Conservation (phyloP, 2,888 invertebrate genomes). For the Drosophila putrida region DNA sequence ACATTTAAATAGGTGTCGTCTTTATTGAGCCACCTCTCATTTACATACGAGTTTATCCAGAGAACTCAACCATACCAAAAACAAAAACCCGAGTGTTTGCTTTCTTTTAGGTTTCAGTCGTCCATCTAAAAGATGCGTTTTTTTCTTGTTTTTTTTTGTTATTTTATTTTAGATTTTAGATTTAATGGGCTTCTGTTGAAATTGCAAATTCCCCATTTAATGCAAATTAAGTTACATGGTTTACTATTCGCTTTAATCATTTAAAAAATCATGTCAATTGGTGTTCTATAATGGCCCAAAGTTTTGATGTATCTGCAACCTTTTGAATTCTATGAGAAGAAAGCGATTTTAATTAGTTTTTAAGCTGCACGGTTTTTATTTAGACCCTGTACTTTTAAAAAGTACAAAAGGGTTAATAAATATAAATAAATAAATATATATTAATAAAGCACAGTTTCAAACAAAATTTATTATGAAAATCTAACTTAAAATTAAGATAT, state of each 20-base stretch:
- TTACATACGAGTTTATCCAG: constrained; percentile 36
- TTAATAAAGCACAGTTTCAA: no score
- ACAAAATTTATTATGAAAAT: no score
- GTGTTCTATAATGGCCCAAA: background rate
- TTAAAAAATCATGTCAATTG: constrained; percentile 10
- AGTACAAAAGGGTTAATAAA: no score
- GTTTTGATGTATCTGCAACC: background rate
- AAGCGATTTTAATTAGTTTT: background rate
- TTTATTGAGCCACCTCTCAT: constrained; percentile 29
- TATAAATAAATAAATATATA: no score
- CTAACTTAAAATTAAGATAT: no score
- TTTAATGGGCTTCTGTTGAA: constrained; percentile 44
- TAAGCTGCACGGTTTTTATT: no score
- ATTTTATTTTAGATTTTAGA: background rate
- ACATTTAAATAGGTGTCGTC: constrained; percentile 17
- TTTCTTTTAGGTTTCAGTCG: constrained; percentile 34
- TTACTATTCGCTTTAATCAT: constrained; percentile 7
- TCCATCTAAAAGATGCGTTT: background rate
- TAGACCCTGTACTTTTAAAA: no score
- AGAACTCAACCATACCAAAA: background rate
- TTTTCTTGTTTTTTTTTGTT: background rate
- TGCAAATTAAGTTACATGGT: constrained; percentile 12
- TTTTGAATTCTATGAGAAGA: background rate
- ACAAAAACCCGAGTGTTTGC: constrained; percentile 3
- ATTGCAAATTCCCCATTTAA: constrained; percentile 14